A percentile compares a stretch with the other conserved stretches of the same genome.
phyloP scores from a whole-genome alignment of 2,888 invertebrate genomes.

The Rambutsinella grinnellia region DNA sequence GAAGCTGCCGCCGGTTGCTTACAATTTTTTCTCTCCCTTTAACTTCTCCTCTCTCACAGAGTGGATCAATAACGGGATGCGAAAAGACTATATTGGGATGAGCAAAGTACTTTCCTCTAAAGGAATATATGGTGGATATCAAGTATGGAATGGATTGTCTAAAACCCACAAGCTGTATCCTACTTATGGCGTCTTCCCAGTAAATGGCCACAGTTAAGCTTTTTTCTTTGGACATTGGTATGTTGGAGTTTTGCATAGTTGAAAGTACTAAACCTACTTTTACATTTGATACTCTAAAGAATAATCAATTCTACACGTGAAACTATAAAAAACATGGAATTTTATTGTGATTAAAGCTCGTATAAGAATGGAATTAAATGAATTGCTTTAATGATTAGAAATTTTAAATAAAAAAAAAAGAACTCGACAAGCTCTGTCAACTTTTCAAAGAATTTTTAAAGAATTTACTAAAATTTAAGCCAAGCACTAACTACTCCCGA shows the following conservation, averaged over 20 bases:
- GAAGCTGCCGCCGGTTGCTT: constrained; percentile 21
- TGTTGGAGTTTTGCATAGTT: constrained; percentile 21
- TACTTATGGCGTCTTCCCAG: neutral
- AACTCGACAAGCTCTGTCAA: constrained; percentile 15
- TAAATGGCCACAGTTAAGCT: constrained; percentile 27
- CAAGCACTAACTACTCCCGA: no score
- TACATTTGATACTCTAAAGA: no score
- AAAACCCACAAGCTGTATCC: neutral
- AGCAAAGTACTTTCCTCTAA: neutral
- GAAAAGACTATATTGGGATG: constrained; percentile 30
- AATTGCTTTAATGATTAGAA: neutral
- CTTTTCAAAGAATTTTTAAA: no score
- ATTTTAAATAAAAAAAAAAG: neutral
- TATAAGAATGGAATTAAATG: no score
- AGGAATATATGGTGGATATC: neutral
- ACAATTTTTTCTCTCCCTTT: constrained; percentile 13
- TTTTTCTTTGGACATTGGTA: neutral
- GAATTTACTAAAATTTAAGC: no score
- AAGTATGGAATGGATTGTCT: neutral
- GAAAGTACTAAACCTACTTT: no score
- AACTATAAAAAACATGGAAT: constrained; percentile 14
- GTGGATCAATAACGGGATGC: constrained; percentile 38
- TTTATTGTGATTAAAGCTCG: constrained; percentile 11
- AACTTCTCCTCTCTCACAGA: constrained; percentile 6
- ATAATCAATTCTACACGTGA: neutral